These are phyloP conservation scores for Alexandromys fortis DNA, from an alignment of 2,113 vertebrate species.

Conservation along the genomic window DNA sequence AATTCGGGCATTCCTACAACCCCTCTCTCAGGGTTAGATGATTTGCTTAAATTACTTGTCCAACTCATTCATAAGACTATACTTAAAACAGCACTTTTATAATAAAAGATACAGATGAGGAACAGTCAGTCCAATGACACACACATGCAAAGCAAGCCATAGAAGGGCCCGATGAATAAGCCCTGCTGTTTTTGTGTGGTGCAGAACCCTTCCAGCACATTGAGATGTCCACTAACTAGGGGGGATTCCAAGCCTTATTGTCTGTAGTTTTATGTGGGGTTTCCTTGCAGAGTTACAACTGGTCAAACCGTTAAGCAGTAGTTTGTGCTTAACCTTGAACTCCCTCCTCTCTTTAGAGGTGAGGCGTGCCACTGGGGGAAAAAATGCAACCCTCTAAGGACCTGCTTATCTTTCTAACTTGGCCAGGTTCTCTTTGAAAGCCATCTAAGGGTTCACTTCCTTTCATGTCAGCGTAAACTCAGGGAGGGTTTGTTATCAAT, in stretches of 20 bases:
- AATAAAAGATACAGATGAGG: background rate
- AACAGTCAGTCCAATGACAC: background rate
- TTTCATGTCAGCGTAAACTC: background rate
- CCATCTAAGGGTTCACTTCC: background rate
- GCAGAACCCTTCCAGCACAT: background rate
- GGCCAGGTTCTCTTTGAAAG: background rate
- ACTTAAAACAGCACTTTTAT: background rate
- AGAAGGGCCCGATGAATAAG: background rate
- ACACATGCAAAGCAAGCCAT: background rate
- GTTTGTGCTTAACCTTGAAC: background rate
- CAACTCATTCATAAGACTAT: background rate
- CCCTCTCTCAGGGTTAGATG: background rate
- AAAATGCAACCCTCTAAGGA: background rate
- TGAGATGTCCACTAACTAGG: background rate
- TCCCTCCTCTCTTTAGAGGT: background rate
- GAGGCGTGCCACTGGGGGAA: accelerated
- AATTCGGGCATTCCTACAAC: background rate
- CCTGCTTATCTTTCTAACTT: background rate
- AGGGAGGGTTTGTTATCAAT: background rate
- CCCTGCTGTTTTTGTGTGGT: background rate
- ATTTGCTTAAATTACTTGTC: background rate
- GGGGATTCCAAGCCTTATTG: background rate
- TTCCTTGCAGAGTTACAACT: background rate
- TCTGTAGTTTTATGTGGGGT: background rate
- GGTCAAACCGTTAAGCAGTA: background rate